A percentile compares a stretch with the other conserved stretches of the same genome.
Conservation (phyloP, 2,113 vertebrate species). For the Budorcas taxicolor region DNA sequence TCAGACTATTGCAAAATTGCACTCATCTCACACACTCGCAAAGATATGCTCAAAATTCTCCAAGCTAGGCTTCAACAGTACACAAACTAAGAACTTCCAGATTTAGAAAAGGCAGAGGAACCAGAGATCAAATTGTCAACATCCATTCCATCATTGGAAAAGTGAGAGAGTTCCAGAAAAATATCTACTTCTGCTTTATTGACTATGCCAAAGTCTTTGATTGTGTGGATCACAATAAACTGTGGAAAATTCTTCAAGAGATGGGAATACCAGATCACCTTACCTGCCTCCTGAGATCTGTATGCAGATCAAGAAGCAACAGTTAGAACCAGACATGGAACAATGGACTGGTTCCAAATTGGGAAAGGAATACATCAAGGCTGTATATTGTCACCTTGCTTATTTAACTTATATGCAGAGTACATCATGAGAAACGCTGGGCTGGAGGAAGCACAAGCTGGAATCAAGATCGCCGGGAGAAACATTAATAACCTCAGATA, state of each 20-base stretch:
- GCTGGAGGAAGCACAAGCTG: neutral
- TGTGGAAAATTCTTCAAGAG: neutral
- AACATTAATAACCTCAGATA: neutral
- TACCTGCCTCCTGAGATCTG: neutral
- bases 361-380: neutral
- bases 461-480: neutral
- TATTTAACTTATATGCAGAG: neutral
- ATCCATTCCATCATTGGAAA: neutral
- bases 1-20: neutral
- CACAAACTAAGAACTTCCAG: neutral
- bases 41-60: neutral
- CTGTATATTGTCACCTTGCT: neutral
- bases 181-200: neutral
- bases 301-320: neutral
- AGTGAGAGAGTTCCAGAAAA: neutral
- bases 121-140: neutral
- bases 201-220: neutral
- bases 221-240: neutral
- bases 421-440: neutral
- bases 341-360: neutral
- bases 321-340: neutral
- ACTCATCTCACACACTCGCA: neutral
- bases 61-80: neutral
- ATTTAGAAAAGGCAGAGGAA: neutral
- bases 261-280: neutral